Evolutionary conservation across 1,140 invertebrate species (phyloP).

Genomic region (Bombus superbus): DNA sequence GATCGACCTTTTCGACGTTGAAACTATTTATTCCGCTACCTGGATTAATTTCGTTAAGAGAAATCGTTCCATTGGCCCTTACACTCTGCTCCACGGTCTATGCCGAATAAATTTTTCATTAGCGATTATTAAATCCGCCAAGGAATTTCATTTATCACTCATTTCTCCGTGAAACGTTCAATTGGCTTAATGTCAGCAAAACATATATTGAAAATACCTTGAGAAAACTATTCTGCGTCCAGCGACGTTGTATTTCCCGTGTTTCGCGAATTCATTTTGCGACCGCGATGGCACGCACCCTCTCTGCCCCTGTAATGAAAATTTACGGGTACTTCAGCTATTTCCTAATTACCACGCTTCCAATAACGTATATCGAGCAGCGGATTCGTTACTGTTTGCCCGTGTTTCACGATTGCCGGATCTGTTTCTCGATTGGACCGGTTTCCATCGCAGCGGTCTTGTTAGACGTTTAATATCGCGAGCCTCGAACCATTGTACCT

Average conservation of each 20-base stretch:
- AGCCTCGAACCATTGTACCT: not conserved
- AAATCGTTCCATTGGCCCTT: slow-evolving; percentile 2
- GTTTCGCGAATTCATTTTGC: slow-evolving; percentile 21
- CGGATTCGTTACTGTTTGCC: not conserved
- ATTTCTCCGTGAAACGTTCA: slow-evolving; percentile 17
- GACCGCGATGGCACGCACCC: not conserved
- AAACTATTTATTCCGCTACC: slow-evolving; percentile 5
- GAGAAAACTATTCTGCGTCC: slow-evolving; percentile 32
- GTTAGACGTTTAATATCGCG: not conserved
- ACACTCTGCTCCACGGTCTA: not conserved
- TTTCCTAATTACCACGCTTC: slow-evolving; percentile 36
- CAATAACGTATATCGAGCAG: not conserved
- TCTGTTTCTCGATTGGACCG: not conserved
- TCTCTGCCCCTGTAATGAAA: slow-evolving; percentile 35
- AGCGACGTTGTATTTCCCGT: not conserved
- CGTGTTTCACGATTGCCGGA: not conserved
- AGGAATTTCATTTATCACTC: slow-evolving; percentile 32
- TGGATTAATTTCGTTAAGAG: slow-evolving; percentile 10
- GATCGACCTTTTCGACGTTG: not conserved
- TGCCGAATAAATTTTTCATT: slow-evolving; percentile 29
- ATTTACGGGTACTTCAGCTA: slow-evolving; percentile 38
- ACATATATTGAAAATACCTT: slow-evolving; percentile 41
- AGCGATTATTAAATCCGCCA: slow-evolving; percentile 35
- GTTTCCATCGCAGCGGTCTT: not conserved
- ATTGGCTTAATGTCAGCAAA: slow-evolving; percentile 36